Conservation (phyloP, 2,888 invertebrate species). For the Iselma pallidipennis region DNA sequence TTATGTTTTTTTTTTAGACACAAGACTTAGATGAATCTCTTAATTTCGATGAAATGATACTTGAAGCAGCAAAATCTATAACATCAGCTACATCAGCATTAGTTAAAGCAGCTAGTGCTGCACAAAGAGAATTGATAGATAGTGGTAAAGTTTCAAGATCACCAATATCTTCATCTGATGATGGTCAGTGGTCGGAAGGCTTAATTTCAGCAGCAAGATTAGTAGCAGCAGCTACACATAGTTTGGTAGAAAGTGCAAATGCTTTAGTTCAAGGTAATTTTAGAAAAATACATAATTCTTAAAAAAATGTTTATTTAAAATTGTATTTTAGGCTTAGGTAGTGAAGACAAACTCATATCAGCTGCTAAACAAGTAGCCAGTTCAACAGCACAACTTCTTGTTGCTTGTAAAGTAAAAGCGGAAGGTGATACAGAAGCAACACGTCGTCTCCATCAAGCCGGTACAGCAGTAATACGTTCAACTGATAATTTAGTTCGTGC, state of each 20-base stretch:
- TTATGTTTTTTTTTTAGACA: conserved; percentile 45
- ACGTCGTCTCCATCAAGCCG: conserved; percentile 87
- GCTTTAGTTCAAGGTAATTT: conserved; percentile 82
- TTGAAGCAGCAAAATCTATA: conserved; percentile 97
- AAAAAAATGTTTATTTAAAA: neutral
- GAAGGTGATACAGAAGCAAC: conserved; percentile 95
- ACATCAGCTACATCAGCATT: conserved; percentile 96
- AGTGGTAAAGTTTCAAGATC: conserved; percentile 86
- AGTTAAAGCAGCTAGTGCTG: conserved; percentile 95
- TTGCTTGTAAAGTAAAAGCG: conserved; percentile 99
- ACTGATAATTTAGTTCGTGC: conserved; percentile 97
- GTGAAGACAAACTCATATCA: conserved; percentile 95
- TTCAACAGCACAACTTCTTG: conserved; percentile 94
- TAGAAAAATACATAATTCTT: neutral
- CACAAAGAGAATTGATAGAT: conserved; percentile 93
- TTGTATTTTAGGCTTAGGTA: conserved; percentile 62
- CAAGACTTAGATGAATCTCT: conserved; percentile 90
- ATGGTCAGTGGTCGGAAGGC: conserved; percentile 98
- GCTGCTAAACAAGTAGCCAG: conserved; percentile 96
- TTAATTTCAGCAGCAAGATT: conserved; percentile 92
- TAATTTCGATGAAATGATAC: conserved; percentile 98
- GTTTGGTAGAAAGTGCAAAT: conserved; percentile 97
- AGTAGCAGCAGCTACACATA: conserved; percentile 97
- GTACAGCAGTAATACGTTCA: conserved; percentile 95
- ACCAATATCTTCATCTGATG: conserved; percentile 85